These are phyloP conservation scores for Neomorphus geoffroyi DNA, from an alignment of 2,797 vertebrate species.

Conservation along the genomic window DNA sequence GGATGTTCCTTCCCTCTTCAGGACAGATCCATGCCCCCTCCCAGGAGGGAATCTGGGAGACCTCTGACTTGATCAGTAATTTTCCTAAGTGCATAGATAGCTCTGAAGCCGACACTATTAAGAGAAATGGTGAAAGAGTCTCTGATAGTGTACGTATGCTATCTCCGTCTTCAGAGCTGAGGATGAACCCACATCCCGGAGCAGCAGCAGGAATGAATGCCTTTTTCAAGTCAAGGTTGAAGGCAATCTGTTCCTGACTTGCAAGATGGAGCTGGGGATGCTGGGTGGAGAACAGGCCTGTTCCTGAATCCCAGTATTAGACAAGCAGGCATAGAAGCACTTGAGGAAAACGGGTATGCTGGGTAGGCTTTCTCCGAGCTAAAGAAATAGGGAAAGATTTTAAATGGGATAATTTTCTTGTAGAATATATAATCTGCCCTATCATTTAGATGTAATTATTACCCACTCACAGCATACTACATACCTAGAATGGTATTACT, in stretches of 20 bases:
- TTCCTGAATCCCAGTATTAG: neutral
- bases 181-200: neutral
- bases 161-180: neutral
- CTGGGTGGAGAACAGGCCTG: neutral
- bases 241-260: neutral
- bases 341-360: neutral
- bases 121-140: neutral
- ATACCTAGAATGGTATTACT: conserved; percentile 11
- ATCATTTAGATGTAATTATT: neutral
- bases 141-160: neutral
- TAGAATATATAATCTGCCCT: neutral
- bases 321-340: neutral
- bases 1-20: neutral
- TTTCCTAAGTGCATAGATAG: neutral
- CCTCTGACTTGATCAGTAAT: neutral
- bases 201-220: neutral
- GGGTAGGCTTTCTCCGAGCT: neutral
- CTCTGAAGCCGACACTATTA: neutral
- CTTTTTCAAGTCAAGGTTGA: neutral
- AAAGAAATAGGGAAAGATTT: neutral
- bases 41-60: neutral
- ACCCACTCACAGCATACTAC: neutral
- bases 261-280: neutral
- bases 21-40: neutral
- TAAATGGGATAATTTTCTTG: neutral